Conservation (phyloP, 2,113 vertebrate species). For the Hipposideros armiger region DNA sequence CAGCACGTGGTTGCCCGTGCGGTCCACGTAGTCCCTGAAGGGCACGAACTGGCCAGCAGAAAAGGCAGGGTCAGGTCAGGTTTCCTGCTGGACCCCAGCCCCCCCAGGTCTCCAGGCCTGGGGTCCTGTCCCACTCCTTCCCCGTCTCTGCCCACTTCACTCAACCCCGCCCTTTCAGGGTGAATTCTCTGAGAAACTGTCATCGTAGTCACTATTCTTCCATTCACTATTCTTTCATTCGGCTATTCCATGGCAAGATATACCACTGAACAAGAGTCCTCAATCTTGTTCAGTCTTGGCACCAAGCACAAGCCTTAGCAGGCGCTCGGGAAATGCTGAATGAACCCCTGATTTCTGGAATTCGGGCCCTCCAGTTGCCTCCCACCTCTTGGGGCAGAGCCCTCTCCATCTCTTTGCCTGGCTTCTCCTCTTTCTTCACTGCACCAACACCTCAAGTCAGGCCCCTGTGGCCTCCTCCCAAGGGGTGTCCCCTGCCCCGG, state of each 20-base stretch:
- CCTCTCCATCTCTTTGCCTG: neutral
- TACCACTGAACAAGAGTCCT: neutral
- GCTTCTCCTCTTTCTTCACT: neutral
- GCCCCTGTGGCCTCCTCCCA: neutral
- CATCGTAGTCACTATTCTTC: neutral
- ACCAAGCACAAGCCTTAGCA: neutral
- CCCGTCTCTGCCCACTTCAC: neutral
- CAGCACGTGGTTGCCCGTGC: conserved; percentile 94
- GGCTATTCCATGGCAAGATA: rapidly evolving
- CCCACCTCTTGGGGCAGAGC: neutral
- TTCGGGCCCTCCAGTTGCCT: rapidly evolving
- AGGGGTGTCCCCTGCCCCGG: too few relatives aligned
- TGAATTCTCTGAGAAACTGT: neutral
- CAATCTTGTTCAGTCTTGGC: neutral
- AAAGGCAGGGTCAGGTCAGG: neutral
- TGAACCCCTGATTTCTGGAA: neutral
- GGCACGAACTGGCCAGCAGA: conserved; percentile 92
- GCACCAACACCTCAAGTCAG: neutral
- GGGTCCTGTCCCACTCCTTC: neutral
- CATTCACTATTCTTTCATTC: too few relatives aligned
- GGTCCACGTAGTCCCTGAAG: conserved; percentile 95
- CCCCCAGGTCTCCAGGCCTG: neutral
- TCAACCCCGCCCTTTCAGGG: rapidly evolving
- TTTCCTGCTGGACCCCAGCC: neutral
- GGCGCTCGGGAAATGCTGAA: neutral